Percentiles rank a stretch among this genome's conserved stretches.
phyloP scores from a whole-genome alignment of 2,797 vertebrate genomes.

The Bradypodion pumilum region DNA sequence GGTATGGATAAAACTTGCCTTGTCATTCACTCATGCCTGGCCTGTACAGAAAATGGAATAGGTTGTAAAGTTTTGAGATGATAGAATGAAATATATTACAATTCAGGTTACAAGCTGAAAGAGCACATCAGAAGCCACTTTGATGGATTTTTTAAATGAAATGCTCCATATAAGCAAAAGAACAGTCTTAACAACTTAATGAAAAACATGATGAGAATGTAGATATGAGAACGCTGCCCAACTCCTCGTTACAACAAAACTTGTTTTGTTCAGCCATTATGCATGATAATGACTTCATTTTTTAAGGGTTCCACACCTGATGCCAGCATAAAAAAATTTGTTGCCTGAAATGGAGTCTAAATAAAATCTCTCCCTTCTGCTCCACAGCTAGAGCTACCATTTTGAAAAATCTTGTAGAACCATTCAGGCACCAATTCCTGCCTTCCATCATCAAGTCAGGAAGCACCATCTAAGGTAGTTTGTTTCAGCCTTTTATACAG shows the following conservation, averaged over 20 bases:
- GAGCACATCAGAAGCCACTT: background rate
- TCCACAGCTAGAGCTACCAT: background rate
- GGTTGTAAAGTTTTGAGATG: background rate
- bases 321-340: background rate
- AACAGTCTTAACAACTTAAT: background rate
- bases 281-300: background rate
- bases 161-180: background rate
- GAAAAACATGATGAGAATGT: background rate
- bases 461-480: background rate
- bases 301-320: background rate
- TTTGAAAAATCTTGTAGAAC: background rate
- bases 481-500: background rate
- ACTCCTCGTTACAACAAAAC: background rate
- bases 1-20: background rate
- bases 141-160: background rate
- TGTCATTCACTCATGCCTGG: background rate
- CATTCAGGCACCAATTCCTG: background rate
- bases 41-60: background rate
- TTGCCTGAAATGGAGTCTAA: background rate
- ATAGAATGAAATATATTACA: background rate
- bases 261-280: background rate
- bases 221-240: background rate
- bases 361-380: background rate
- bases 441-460: background rate
- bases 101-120: no score